phyloP scores from a whole-genome alignment of 2,888 invertebrate genomes.

The Eupsilia transversa region DNA sequence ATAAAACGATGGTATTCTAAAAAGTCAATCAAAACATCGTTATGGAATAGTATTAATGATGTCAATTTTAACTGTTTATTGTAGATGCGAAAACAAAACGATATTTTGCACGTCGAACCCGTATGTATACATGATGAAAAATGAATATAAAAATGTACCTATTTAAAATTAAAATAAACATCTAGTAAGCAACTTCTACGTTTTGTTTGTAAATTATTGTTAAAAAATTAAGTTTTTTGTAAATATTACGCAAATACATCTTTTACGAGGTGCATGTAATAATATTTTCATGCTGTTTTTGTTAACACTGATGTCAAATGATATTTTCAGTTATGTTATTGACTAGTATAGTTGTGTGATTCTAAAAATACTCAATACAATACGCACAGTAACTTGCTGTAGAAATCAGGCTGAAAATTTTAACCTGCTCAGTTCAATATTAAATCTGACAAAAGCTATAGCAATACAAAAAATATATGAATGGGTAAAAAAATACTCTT shows the following conservation, averaged over 20 bases:
- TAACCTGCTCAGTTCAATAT: background rate
- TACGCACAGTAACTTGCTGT: constrained; percentile 44
- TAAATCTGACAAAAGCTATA: background rate
- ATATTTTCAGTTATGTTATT: constrained; percentile 7
- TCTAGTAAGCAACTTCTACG: background rate
- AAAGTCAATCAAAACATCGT: constrained; percentile 36
- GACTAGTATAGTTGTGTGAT: constrained; percentile 33
- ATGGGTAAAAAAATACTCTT: background rate
- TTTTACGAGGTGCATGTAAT: constrained; percentile 6
- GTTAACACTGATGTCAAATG: constrained; percentile 5
- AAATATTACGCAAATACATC: constrained; percentile 37
- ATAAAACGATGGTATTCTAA: constrained; percentile 5
- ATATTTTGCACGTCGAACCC: constrained; percentile 57
- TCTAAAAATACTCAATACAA: constrained; percentile 30
- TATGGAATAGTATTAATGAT: constrained; percentile 31
- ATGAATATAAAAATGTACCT: constrained; percentile 25
- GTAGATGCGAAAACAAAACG: constrained; percentile 28
- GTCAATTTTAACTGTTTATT: constrained; percentile 46
- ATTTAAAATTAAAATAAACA: constrained; percentile 6
- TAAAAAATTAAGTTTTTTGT: constrained; percentile 39
- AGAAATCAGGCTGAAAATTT: constrained; percentile 19
- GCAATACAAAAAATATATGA: background rate
- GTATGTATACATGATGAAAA: constrained; percentile 24
- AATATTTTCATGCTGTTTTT: background rate
- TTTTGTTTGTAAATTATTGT: constrained; percentile 56